Conservation (phyloP, 2,797 vertebrate genomes). For the Siniperca undulata region DNA sequence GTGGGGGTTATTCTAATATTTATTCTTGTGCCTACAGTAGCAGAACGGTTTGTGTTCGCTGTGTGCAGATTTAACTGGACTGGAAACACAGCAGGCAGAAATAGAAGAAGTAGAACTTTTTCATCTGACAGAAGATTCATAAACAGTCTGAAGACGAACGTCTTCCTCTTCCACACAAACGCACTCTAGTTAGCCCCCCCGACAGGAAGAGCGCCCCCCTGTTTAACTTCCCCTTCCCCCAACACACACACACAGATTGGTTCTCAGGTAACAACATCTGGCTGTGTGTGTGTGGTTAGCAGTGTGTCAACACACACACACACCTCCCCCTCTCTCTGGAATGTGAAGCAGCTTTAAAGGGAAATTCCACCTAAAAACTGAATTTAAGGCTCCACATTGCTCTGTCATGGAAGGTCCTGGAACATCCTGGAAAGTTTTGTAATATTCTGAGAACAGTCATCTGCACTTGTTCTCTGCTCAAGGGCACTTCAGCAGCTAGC, state of each 20-base stretch:
- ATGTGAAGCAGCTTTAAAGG: conserved; percentile 58
- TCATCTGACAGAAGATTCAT: conserved; percentile 2
- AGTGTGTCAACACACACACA: conserved; percentile 23
- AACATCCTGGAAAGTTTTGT: neutral
- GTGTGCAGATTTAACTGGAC: neutral
- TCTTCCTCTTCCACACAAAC: neutral
- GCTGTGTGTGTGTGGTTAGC: conserved; percentile 35
- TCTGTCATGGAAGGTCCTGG: neutral
- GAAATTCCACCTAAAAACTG: conserved; percentile 32
- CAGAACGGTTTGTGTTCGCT: neutral
- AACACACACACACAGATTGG: conserved; percentile 22
- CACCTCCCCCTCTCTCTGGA: conserved; percentile 56
- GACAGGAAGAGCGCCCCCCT: conserved; percentile 15
- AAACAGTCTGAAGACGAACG: conserved; percentile 1
- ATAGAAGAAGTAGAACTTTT: neutral
- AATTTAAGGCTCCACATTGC: neutral
- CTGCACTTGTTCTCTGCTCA: no score
- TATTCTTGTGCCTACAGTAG: no score
- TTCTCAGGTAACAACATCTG: conserved; percentile 61
- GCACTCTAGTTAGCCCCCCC: neutral
- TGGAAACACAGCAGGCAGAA: conserved; percentile 14
- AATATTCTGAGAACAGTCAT: neutral
- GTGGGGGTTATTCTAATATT: no score
- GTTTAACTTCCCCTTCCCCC: conserved; percentile 32
- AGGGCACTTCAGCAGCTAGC: neutral